Percentiles rank a stretch among this genome's conserved stretches.
phyloP scores from a whole-genome alignment of 2,113 vertebrate genomes.

The Thamnophis sirtalis region DNA sequence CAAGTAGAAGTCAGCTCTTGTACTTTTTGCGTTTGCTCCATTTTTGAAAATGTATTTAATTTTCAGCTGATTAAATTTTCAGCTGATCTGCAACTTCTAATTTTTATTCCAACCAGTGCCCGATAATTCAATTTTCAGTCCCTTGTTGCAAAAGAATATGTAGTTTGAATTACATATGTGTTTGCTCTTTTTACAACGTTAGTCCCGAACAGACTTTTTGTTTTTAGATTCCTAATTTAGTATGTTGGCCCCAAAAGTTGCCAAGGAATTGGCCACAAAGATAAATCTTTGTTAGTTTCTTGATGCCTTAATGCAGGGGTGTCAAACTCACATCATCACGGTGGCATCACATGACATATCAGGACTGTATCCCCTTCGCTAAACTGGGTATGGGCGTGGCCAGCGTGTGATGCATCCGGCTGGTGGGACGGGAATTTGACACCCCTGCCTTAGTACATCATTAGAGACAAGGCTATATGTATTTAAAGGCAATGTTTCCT shows the following conservation, averaged over 20 bases:
- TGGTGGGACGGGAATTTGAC: too few relatives aligned
- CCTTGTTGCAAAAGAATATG: slow-evolving; percentile 35
- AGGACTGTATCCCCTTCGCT: too few relatives aligned
- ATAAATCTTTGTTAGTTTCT: slow-evolving; percentile 30
- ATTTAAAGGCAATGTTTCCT: neutral
- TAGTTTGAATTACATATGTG: slow-evolving; percentile 12
- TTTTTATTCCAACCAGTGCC: slow-evolving; percentile 20
- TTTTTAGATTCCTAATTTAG: slow-evolving; percentile 31
- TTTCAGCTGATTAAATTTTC: slow-evolving; percentile 21
- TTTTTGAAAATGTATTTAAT: slow-evolving; percentile 31
- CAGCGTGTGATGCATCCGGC: too few relatives aligned
- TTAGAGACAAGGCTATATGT: slow-evolving; percentile 17
- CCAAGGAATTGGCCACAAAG: slow-evolving; percentile 28
- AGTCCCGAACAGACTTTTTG: slow-evolving; percentile 29
- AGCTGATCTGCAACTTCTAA: neutral
- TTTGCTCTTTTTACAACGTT: slow-evolving; percentile 16
- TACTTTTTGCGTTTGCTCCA: neutral
- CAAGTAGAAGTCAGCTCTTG: neutral
- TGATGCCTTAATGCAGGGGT: neutral
- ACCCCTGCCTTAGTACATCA: neutral
- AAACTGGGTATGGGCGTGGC: too few relatives aligned
- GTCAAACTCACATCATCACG: too few relatives aligned
- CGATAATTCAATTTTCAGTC: slow-evolving; percentile 24
- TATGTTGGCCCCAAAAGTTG: slow-evolving; percentile 44
- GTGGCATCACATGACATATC: too few relatives aligned